Percentiles rank a stretch among this genome's conserved stretches.
Evolutionary conservation across 2,113 vertebrate species (phyloP).

Genomic region (Alethe castanea): DNA sequence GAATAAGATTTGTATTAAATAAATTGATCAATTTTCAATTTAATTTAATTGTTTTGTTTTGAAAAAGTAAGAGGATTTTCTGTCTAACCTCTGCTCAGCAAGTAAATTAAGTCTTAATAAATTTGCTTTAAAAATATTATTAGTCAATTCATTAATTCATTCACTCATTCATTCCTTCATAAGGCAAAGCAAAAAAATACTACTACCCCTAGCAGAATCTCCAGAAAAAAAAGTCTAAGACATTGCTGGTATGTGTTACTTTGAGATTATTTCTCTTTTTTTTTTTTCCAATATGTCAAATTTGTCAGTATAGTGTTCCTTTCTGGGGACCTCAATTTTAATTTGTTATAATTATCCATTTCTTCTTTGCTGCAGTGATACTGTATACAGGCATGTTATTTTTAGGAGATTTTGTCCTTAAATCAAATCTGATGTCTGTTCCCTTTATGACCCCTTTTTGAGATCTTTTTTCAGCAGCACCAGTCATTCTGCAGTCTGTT

Average conservation of each 20-base stretch:
- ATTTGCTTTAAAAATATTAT: background rate
- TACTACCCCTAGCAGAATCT: background rate
- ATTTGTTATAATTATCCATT: background rate
- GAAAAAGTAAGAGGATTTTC: background rate
- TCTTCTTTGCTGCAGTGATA: background rate
- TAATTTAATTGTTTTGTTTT: background rate
- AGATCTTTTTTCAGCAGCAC: constrained; percentile 5
- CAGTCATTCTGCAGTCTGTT: constrained; percentile 4
- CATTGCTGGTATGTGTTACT: background rate
- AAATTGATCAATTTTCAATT: background rate
- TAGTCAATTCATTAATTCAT: background rate
- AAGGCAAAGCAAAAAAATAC: background rate
- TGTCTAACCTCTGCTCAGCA: background rate
- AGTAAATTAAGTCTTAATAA: background rate
- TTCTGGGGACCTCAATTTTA: background rate
- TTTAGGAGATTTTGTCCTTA: constrained; percentile 32
- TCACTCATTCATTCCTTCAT: background rate
- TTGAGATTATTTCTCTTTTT: background rate
- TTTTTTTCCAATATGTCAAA: background rate
- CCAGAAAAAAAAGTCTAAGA: background rate
- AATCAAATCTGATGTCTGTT: background rate
- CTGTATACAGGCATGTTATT: background rate
- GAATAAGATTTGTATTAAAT: background rate
- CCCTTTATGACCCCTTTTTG: background rate
- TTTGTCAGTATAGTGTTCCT: background rate